A percentile compares a stretch with the other conserved stretches of the same genome.
Evolutionary conservation across 2,888 invertebrate species (phyloP).

Genomic region (Chelonus formosanus): DNA sequence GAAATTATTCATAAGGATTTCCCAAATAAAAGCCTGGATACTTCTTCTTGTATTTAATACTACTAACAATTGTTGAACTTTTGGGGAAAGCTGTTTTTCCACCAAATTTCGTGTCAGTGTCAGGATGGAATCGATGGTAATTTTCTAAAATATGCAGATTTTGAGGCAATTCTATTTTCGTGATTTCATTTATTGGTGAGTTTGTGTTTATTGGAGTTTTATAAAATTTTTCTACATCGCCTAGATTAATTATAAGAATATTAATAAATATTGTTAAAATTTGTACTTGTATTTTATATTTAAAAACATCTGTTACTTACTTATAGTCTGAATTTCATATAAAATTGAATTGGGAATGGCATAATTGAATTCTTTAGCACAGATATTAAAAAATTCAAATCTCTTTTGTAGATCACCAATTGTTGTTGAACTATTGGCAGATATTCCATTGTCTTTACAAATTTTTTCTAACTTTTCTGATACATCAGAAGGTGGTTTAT

Average conservation of each 20-base stretch:
- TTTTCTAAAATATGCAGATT: slow-evolving; percentile 88
- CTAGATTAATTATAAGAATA: slow-evolving; percentile 60
- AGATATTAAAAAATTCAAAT: slow-evolving; percentile 76
- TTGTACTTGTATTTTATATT: background rate
- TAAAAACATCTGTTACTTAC: slow-evolving; percentile 64
- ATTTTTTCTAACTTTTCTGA: slow-evolving; percentile 71
- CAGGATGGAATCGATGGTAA: slow-evolving; percentile 83
- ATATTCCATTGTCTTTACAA: slow-evolving; percentile 69
- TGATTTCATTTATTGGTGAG: slow-evolving; percentile 79
- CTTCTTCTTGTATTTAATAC: slow-evolving; percentile 82
- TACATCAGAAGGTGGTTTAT: slow-evolving; percentile 76
- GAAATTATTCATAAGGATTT: slow-evolving; percentile 56
- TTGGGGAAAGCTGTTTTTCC: slow-evolving; percentile 87
- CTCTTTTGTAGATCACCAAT: slow-evolving; percentile 69
- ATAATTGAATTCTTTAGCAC: slow-evolving; percentile 78
- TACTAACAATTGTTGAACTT: slow-evolving; percentile 84
- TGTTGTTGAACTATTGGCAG: slow-evolving; percentile 59
- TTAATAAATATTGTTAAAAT: slow-evolving; percentile 9
- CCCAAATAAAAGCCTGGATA: slow-evolving; percentile 78
- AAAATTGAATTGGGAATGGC: slow-evolving; percentile 84
- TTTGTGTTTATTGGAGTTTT: slow-evolving; percentile 74
- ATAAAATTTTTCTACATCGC: slow-evolving; percentile 78
- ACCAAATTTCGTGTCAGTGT: slow-evolving; percentile 75
- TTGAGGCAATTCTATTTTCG: slow-evolving; percentile 79
- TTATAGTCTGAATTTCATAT: slow-evolving; percentile 77